phyloP scores from a whole-genome alignment of 2,113 vertebrate genomes.

The Sitta europaea region DNA sequence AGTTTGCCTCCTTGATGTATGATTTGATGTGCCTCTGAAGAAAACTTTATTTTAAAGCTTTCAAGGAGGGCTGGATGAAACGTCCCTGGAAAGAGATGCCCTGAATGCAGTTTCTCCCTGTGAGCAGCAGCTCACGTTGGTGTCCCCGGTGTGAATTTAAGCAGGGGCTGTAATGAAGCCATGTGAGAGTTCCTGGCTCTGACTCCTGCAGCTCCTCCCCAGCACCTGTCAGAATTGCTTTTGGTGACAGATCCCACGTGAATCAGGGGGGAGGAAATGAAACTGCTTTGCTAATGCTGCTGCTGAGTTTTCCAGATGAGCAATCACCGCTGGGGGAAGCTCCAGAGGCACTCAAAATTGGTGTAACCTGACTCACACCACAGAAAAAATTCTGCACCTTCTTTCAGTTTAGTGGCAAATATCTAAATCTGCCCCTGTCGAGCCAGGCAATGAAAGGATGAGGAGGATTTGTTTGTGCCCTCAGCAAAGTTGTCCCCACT shows the following conservation, averaged over 20 bases:
- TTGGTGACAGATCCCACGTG: background rate
- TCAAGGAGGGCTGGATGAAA: conserved; percentile 3
- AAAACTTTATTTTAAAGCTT: conserved; percentile 20
- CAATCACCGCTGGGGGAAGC: background rate
- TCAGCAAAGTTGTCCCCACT: background rate
- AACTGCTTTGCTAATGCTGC: background rate
- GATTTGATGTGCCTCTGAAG: conserved; percentile 17
- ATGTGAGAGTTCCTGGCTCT: background rate
- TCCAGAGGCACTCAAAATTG: accelerated
- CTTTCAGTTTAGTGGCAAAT: background rate
- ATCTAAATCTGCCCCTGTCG: background rate
- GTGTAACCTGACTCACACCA: background rate
- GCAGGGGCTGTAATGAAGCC: background rate
- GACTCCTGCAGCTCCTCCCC: background rate
- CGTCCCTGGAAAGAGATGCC: background rate
- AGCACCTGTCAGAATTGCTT: background rate
- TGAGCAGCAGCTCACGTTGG: background rate
- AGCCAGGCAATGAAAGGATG: background rate
- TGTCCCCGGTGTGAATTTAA: background rate
- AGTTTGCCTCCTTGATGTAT: background rate
- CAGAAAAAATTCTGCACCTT: background rate
- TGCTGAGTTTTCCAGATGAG: background rate
- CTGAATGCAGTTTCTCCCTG: background rate
- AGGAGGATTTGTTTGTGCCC: background rate
- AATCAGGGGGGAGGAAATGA: background rate